phyloP scores from a whole-genome alignment of 2,113 vertebrate species.

The Pleuronectes platessa region DNA sequence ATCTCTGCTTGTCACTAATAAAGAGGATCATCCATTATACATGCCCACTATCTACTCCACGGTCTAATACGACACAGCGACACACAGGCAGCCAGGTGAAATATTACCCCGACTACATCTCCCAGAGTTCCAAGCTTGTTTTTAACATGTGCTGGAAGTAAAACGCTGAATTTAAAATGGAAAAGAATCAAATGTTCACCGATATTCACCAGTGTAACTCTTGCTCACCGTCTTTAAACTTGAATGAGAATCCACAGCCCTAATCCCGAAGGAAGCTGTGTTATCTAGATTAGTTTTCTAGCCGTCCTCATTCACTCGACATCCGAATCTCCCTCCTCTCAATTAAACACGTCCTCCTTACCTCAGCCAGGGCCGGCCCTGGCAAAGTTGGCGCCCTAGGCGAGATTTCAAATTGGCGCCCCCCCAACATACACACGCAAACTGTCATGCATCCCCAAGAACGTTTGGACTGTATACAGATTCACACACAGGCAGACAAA shows the following conservation, averaged over 20 bases:
- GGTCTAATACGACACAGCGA: conserved; percentile 49
- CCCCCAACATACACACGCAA: too few relatives aligned
- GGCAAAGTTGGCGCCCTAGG: too few relatives aligned
- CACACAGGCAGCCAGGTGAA: conserved; percentile 47
- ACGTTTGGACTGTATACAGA: too few relatives aligned
- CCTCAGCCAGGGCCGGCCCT: neutral
- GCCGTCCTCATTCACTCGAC: conserved; percentile 36
- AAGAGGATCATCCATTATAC: conserved; percentile 75
- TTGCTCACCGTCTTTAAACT: neutral
- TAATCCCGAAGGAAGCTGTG: conserved; percentile 31
- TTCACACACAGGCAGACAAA: too few relatives aligned
- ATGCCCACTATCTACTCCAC: conserved; percentile 55
- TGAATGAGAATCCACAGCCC: conserved; percentile 26
- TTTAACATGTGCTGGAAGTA: neutral
- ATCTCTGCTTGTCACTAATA: conserved; percentile 70
- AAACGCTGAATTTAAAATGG: neutral
- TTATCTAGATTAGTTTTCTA: conserved; percentile 3
- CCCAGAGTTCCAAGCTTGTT: conserved; percentile 43
- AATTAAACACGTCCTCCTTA: too few relatives aligned
- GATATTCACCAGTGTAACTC: neutral
- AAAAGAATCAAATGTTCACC: neutral
- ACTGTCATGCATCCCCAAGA: too few relatives aligned
- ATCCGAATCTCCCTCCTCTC: conserved; percentile 24
- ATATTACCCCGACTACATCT: conserved; percentile 49
- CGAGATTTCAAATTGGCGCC: too few relatives aligned